Evolutionary conservation across 2,888 invertebrate species (phyloP), one percentile per base, ranked within the genome.

Genomic region (Abscondita cerata): DNA sequence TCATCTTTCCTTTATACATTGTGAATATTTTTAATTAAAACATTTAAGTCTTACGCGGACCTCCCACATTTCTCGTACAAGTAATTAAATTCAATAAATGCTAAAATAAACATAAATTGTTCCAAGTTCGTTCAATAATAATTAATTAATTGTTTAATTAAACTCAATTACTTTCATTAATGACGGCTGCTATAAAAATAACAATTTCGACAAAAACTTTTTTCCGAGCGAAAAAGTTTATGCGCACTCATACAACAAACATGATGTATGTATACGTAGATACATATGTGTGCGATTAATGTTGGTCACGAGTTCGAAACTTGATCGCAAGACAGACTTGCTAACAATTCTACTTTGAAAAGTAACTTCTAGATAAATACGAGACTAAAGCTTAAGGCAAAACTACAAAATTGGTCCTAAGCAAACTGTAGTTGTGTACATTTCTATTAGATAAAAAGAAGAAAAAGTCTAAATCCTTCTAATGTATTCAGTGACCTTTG

Each of bases 391-490:
- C 52, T 52, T 40, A 52, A 19, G 20, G 52, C 52, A 52, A 36
- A 52, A 36, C 33, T 16, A 12, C 13, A 38, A 40, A 52, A 40
- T 52, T 52, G 41, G 52, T 52, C 52, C 52, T 52, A 52, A 52
- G 52, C 15, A 52, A 52, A 52, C 52, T 41, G 15, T 40, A 40
- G 20, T 52, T 41, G 25, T 52, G 41, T n/a, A 40, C 15, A 34
- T 16, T 47, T 47, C 25, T 9, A 9, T 11, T 47, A 12, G 25
- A 25, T 11, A n/a, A 20, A 52, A 52, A 4, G 41, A 15, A 25
- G n/a, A 25, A 25, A 25, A 25, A 20, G 33, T 9, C 48, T 8
- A 41, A 41, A 3, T 41, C 41, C 41, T 15, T 15, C 8, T 41
- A 46, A 46, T 25, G 6, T 25, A 25, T 25, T 25, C 25, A 25